These are phyloP conservation scores for Polyergus mexicanus DNA, from an alignment of 1,140 invertebrate genomes.

Conservation along the genomic window DNA sequence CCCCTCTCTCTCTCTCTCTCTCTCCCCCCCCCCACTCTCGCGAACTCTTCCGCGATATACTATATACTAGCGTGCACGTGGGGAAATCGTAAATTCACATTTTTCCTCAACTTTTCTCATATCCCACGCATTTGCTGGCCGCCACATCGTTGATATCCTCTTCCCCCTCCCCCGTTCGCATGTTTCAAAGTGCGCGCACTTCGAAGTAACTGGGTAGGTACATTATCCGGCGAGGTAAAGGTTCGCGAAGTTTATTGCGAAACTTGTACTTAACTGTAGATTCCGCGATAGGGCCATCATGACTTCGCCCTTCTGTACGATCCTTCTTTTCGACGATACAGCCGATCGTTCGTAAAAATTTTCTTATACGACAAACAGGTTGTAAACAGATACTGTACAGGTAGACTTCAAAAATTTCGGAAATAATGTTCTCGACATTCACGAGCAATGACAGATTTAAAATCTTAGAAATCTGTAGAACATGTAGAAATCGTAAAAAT, in stretches of 20 bases:
- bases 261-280: slow-evolving; percentile 61
- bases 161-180: slow-evolving; percentile 21
- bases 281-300: slow-evolving; percentile 53
- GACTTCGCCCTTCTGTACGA: slow-evolving; percentile 27
- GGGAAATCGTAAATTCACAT: slow-evolving; percentile 57
- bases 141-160: slow-evolving; percentile 54
- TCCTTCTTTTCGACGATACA: not conserved
- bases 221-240: slow-evolving; percentile 57
- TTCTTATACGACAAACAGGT: not conserved
- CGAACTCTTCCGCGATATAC: not conserved
- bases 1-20: not conserved
- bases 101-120: slow-evolving; percentile 60
- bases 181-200: slow-evolving; percentile 43
- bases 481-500: not conserved
- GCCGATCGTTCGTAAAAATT: slow-evolving; percentile 10
- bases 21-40: not conserved
- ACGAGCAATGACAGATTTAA: not conserved
- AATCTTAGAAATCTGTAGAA: not conserved
- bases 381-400: not conserved
- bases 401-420: not conserved
- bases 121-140: slow-evolving; percentile 41
- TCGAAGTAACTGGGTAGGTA: slow-evolving; percentile 14
- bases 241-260: slow-evolving; percentile 64
- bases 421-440: not conserved
- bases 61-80: not conserved